Evolutionary conservation across 2,113 vertebrate species (phyloP), one percentile per base, ranked within the genome.

Genomic region (Apeltes quadracus): DNA sequence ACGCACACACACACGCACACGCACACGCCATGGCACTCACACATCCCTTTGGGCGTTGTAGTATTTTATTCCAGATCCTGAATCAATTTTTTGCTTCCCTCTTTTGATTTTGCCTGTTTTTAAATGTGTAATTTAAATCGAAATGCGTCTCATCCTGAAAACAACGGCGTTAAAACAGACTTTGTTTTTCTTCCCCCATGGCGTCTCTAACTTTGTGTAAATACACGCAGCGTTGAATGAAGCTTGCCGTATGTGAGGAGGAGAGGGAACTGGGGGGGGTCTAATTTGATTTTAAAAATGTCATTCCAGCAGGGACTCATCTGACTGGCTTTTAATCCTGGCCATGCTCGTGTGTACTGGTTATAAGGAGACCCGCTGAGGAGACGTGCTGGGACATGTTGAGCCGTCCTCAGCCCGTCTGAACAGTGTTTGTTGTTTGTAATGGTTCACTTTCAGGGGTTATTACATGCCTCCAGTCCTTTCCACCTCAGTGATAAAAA

Each of bases 71-170:
- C 68, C 67, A 81, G 81, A 44, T 79, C 81, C 86, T 85, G 56
- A 69, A 75, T 83, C 12, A 23, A 68, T 7, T 55, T 76, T 82
- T 82, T 63, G 25, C 68, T 63, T n/a, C 55, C 81, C 79, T 88
- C 32, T 91, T 87, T 88, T 75, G 82, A 85, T 71, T 61, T 71
- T 56, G 63, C 75, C 83, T 72, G 70, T 86, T 93, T 94, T 93
- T 87, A 91, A 91, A 85, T 78, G 84, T 79, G 81, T 93, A 86
- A 92, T 93, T 92, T 92, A 91, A 93, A 81, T 76, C 59, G 51
- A 79, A 55, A 82, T 84, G 68, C 87, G 82, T 89, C 56, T 88
- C 87, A 81, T 90, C 80, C 85, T 87, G 66, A 88, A 25, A 91
- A 76, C 78, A n/a, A 69, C 66, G 76, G 76, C 81, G 89, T 88